Base-by-base conservation (phyloP, 2,888 invertebrate genomes). In the Sympetrum striolatum region DNA sequence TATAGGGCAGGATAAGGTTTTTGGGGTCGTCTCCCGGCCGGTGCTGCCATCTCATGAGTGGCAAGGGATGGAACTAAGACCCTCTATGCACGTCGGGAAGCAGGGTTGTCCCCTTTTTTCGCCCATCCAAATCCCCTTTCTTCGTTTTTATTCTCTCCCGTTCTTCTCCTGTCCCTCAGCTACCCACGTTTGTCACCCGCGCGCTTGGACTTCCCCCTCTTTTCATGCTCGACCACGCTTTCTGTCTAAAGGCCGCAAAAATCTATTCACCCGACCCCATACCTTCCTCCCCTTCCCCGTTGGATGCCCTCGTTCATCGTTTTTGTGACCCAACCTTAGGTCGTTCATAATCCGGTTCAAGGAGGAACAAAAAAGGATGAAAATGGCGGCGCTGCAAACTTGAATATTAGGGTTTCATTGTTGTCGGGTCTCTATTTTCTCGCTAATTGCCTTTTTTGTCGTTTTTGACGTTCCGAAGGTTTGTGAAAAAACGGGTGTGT, bases 11-110 rank as follows among this genome's bases (percentile, higher is more conserved):
- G 25, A 12, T 5, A 6, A 73, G 73, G 73, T 73, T 73, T 60
- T 86, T 86, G 86, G 22, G n/a, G 37, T 60, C 86, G 37, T 31
- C 37, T 64, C 37, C 64, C 86, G 37, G 22, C 60, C 60, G 12
- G 60, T 86, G 60, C 86, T 60, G 60, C 86, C 86, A 64, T 86
- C 86, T 86, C 35, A 60, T 64, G 86, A 64, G 86, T 86, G 86
- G 60, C 86, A 37, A 37, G 37, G 86, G 60, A 86, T 58, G 86
- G 60, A 86, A 60, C 58, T 82, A 53, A 82, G 82, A 31, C 82
- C 58, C 58, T 48, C 82, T 18, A 58, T 86, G 37, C 35, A 86
- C 86, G 37, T 35, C 8, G 58, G 53, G 39, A 44, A n/a, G 81
- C 48, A 44, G 48, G 48, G 81, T 22, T 22, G 64, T 64, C n/a